Percentiles rank a stretch among this genome's conserved stretches.
These are phyloP conservation scores for Chymomyza procnemis DNA, from an alignment of 2,888 invertebrate genomes.

Conservation along the genomic window DNA sequence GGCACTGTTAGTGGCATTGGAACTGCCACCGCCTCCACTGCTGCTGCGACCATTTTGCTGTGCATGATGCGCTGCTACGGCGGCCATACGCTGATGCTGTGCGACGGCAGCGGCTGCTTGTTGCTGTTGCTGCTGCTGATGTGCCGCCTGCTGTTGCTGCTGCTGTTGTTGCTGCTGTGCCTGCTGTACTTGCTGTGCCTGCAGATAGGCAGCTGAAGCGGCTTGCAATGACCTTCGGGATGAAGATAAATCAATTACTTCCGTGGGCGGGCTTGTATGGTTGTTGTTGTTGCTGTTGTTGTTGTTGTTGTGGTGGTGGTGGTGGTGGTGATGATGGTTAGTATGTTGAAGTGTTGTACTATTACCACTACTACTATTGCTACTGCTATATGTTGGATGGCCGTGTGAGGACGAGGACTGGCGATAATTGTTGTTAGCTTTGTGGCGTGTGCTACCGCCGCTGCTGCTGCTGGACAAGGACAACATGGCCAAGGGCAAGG, in stretches of 20 bases:
- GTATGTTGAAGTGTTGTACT: constrained; percentile 30
- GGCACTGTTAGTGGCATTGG: constrained; percentile 56
- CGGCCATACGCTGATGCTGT: constrained; percentile 68
- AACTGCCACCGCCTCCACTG: constrained; percentile 31
- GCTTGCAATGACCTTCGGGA: constrained; percentile 79
- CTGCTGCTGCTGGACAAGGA: constrained; percentile 42
- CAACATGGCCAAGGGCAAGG: constrained; percentile 58
- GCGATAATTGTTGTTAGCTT: constrained; percentile 47
- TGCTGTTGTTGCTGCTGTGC: constrained; percentile 59
- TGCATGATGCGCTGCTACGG: constrained; percentile 57
- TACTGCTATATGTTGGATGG: constrained; percentile 35
- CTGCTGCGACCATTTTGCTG: constrained; percentile 63
- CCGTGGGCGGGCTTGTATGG: constrained; percentile 70
- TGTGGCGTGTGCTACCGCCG: constrained; percentile 40
- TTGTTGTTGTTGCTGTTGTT: constrained; percentile 55
- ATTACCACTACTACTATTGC: background rate
- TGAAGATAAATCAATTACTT: constrained; percentile 80
- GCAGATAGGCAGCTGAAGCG: constrained; percentile 64
- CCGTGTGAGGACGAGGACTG: constrained; percentile 63
- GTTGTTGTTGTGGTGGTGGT: constrained; percentile 31
- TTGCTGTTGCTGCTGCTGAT: constrained; percentile 49
- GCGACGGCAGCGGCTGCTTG: constrained; percentile 47
- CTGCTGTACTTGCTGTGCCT: constrained; percentile 70
- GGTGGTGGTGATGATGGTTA: no score
- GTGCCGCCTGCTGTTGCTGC: constrained; percentile 51